Base-by-base conservation (phyloP, 2,797 vertebrate genomes). In the Acanthornis magna region DNA sequence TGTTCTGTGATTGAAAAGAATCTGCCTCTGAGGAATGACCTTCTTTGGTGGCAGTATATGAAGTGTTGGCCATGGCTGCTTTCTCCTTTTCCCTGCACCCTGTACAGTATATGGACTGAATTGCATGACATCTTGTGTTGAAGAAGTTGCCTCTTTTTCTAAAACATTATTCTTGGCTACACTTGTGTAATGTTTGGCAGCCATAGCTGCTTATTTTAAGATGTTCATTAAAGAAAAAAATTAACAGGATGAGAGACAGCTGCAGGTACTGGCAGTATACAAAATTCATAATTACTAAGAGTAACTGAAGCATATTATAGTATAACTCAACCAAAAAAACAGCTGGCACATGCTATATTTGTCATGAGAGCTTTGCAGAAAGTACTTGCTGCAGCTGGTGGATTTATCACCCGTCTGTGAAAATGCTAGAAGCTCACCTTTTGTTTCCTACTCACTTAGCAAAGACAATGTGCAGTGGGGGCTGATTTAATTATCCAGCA, bases 191-290 rank as follows among this genome's bases (percentile, higher is more conserved):
- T 96, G 90, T 94, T 97, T 98, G 97, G 95, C 97, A 98, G 72
- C 83, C 62, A 48, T 85, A 91, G 71, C 92, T 95, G 90, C 92
- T 96, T 96, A 96, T 97, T 97, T 96, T 96, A 92, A 93, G 91
- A 95, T 87, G 91, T 91, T 96, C 91, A 95, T 96, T 95, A 91
- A 93, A 71, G 86, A 95, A 95, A 94, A 95, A 93, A 84, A 91
- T 93, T 93, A 97, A 90, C 91, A 95, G 95, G 79, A 96, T 97
- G 97, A 97, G 95, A 97, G 96, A 96, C 97, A 98, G 97, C 97
- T 98, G 98, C 97, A 98, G 98, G 97, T 98, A 98, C 95, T 97
- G 93, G 95, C 97, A 97, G 77, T 97, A 95, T 96, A 97, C 94
- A 97, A 97, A 98, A 98, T 97, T 89, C 89, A 23, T 97, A 97